Evolutionary conservation across 2,888 invertebrate species (phyloP), one percentile per base, ranked within the genome.

Genomic region (Bombylius discolor): DNA sequence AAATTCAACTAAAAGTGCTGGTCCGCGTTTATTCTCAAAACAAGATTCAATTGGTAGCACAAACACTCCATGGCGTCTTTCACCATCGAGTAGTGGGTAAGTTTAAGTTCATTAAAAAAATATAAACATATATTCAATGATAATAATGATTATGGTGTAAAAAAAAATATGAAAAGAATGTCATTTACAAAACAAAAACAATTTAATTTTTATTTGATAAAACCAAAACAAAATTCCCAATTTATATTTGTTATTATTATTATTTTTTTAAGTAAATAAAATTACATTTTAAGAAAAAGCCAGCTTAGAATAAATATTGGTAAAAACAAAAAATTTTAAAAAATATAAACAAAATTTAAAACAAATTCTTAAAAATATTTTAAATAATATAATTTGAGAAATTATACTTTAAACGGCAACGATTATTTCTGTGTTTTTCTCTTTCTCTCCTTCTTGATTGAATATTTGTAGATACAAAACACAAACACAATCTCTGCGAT

Each of bases 11-110:
- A 81, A 81, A 64, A 82, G 82, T 66, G 79, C 79, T 11, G 79
- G 80, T 13, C 58, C 72, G 5, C 72, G 86, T 23, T 76, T 87
- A 56, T 80, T 89, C 52, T 85, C 87, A 59, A 85, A 89, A 67
- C 89, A 91, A 79, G 74, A 74, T 58, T 71, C 74, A 5, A 64
- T 68, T 11, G 69, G 70, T 52, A 64, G 61, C 58, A 67, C 67
- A 51, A 71, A 65, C 54, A 70, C 72, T 49, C 67, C 73, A 4
- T 74, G 74, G 74, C 70, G 74, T 23, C 62, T 73, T 54, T 74
- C 74, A 61, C 74, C 74, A 54, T 73, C 74, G 50, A 73, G 72
- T 65, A 74, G 73, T 65, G 74, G 74, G 74, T 74, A 66, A 69
- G 70, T 71, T 51, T 13, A 6, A n/a, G 9, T 46, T n/a, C 11